Base-by-base conservation (phyloP, 2,888 invertebrate genomes). In the Leucania comma region DNA sequence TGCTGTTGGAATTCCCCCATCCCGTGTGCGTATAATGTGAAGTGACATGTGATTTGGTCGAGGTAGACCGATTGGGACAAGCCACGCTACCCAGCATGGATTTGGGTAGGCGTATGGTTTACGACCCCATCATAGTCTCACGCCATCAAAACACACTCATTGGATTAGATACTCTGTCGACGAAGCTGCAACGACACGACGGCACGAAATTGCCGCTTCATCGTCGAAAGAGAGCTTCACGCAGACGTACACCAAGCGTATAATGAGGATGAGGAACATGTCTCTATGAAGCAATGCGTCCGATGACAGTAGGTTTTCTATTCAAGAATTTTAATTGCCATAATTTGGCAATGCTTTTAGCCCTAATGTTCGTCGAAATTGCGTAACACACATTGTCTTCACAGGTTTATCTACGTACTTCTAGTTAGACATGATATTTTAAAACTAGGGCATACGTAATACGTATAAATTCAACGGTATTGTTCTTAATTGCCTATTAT, bases 1-100 rank as follows among this genome's bases (percentile, higher is more conserved):
- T 77, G 71, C 67, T 73, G 62, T 54, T 68, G 80, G 74, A 72
- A 68, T 81, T 79, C 73, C 77, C 82, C 63, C 51, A 48, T 59
- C n/a, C 50, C 32, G 6, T 74, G 63, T 35, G 24, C 42, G n/a
- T 42, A 32, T 71, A 22, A 68, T 64, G 9, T 76, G 56, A 51
- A 42, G 20, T 4, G 32, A n/a, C 20, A 56, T 48, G 61, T 66
- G 63, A 64, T n/a, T 59, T 68, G 32, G 50, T 72, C 64, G 64
- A 61, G 35, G 10, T 22, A 65, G 48, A 67, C 56, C 29, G 17
- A 42, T 12, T 24, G 53, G 38, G 62, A 59, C 63, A 24, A 74
- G 54, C 58, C 42, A 67, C 62, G 70, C 46, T 42, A 42, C 14
- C 42, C 42, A 42, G 42, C 42, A 5, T 17, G 42, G 6, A 42